Conservation (phyloP, 2,113 vertebrate species). For the Recurvirostra avosetta region DNA sequence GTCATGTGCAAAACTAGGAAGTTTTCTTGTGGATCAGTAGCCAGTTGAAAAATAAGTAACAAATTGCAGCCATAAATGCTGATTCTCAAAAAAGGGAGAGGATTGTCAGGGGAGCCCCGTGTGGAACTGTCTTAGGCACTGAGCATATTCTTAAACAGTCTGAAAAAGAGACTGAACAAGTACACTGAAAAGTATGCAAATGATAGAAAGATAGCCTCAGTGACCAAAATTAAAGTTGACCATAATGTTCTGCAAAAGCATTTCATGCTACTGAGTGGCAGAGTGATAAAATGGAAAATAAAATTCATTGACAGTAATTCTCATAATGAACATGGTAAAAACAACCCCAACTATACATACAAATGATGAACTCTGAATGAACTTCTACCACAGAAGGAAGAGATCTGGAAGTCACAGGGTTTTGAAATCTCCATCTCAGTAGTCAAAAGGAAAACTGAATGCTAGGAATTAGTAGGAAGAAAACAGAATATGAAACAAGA, state of each 20-base stretch:
- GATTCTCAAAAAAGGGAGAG: not conserved
- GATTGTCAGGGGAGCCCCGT: not conserved
- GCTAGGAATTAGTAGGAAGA: not conserved
- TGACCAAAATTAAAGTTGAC: not conserved
- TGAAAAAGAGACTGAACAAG: not conserved
- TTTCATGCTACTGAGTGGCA: not conserved
- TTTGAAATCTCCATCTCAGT: not conserved
- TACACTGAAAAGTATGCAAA: not conserved
- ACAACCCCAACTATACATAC: not conserved
- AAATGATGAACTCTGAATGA: not conserved
- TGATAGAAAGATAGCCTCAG: not conserved
- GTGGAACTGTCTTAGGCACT: not conserved
- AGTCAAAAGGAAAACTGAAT: not conserved
- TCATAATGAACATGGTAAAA: not conserved
- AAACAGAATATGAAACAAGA: not conserved
- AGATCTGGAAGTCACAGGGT: not conserved
- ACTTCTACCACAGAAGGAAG: not conserved
- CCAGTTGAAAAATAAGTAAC: not conserved
- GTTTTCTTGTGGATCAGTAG: not conserved
- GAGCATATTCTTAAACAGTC: not conserved
- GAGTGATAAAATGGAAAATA: not conserved
- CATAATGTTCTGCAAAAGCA: not conserved
- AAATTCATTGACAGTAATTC: not conserved
- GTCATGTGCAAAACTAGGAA: not conserved
- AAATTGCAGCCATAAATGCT: not conserved